phyloP scores from a whole-genome alignment of 1,140 invertebrate genomes.

The Anagrus nilaparvatae region DNA sequence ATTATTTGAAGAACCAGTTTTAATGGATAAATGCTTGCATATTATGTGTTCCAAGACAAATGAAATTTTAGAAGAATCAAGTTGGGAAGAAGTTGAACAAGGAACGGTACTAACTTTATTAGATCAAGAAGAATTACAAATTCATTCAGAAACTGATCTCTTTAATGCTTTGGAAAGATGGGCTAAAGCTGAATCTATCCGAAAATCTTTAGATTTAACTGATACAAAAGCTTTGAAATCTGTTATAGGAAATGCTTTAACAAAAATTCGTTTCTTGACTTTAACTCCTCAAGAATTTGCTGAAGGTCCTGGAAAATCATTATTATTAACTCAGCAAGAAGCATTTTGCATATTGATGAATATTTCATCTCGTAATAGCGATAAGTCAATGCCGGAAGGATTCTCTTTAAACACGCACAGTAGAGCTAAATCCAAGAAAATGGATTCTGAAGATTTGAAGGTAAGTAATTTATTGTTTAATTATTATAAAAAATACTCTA shows the following conservation, averaged over 20 bases:
- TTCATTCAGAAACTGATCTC: conserved; percentile 63
- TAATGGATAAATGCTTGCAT: conserved; percentile 68
- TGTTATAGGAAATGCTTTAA: conserved; percentile 48
- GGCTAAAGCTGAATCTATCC: conserved; percentile 39
- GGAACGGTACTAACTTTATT: conserved; percentile 63
- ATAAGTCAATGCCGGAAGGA: conserved; percentile 57
- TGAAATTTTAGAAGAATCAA: conserved; percentile 60
- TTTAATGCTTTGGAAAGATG: conserved; percentile 65
- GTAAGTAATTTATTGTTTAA: no score
- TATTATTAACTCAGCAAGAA: conserved; percentile 60
- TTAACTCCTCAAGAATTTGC: conserved; percentile 71
- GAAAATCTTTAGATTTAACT: conserved; percentile 28
- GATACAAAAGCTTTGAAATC: conserved; percentile 34
- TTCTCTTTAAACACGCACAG: conserved; percentile 46
- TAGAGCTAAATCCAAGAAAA: no score
- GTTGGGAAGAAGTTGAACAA: conserved; percentile 64
- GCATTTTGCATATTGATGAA: conserved; percentile 72
- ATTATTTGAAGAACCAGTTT: conserved; percentile 67
- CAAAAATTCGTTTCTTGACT: conserved; percentile 64
- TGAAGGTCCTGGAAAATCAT: conserved; percentile 61
- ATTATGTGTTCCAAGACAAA: conserved; percentile 64
- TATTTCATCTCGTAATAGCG: conserved; percentile 54
- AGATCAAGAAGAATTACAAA: conserved; percentile 58
- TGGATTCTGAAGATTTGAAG: no score
- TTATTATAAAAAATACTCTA: no score